These are phyloP conservation scores for Centroberyx gerrardi DNA, from an alignment of 2,797 vertebrate species.

Conservation along the genomic window DNA sequence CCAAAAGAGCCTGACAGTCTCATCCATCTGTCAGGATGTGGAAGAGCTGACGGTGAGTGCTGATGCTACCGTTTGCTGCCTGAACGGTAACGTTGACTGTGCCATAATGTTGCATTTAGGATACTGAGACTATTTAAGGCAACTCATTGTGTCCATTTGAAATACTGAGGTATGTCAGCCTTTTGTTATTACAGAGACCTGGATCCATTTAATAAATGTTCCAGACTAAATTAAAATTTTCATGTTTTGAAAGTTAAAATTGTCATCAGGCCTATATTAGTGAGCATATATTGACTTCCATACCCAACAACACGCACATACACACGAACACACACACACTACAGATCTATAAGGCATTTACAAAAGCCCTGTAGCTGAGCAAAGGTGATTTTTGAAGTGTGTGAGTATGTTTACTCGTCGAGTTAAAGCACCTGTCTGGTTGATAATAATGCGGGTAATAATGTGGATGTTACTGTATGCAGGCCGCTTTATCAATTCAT, in stretches of 20 bases:
- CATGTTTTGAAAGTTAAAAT: conserved; percentile 12
- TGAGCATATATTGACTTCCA: conserved; percentile 12
- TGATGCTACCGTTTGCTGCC: neutral
- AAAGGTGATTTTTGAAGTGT: conserved; percentile 25
- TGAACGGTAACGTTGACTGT: neutral
- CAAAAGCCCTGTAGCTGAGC: conserved; percentile 13
- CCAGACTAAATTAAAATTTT: neutral
- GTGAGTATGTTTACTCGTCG: conserved; percentile 31
- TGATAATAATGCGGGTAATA: conserved; percentile 47
- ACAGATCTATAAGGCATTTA: neutral
- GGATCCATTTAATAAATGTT: conserved; percentile 17
- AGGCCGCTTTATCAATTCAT: conserved; percentile 50
- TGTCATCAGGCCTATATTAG: conserved; percentile 27
- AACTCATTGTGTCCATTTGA: too few relatives aligned
- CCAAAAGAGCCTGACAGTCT: conserved; percentile 8
- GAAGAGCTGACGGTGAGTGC: neutral
- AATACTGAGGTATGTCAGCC: too few relatives aligned
- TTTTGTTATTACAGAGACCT: too few relatives aligned
- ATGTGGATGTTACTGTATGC: conserved; percentile 3
- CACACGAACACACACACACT: neutral
- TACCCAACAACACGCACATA: neutral
- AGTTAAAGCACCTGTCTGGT: conserved; percentile 29
- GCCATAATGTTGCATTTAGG: conserved; percentile 25
- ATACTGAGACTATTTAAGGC: neutral
- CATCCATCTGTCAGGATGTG: neutral